Percentiles rank a stretch among this genome's conserved stretches.
Conservation (phyloP, 2,797 vertebrate species). For the Pelobates cultripes region DNA sequence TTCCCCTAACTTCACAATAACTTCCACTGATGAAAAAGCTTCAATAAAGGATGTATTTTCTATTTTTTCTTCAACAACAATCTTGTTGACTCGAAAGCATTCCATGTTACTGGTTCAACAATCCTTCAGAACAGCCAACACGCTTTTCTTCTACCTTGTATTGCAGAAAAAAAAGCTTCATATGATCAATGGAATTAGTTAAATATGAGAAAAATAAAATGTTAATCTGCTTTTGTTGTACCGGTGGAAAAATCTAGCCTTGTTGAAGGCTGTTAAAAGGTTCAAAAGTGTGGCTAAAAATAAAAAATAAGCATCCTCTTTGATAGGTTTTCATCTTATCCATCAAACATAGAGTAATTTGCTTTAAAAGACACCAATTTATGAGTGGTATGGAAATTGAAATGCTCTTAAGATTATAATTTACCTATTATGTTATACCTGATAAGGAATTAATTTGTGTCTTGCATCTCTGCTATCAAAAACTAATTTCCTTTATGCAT, state of each 20-base stretch:
- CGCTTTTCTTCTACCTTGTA: background rate
- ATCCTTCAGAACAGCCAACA: too few species aligned
- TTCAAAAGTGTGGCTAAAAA: conserved; percentile 71
- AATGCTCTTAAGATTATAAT: conserved; percentile 14
- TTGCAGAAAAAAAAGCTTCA: background rate
- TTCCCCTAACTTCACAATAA: too few species aligned
- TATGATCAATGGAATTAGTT: background rate
- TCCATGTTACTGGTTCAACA: too few species aligned
- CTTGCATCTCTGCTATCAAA: background rate
- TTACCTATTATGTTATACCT: conserved; percentile 10
- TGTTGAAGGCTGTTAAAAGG: conserved; percentile 68
- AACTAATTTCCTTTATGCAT: background rate
- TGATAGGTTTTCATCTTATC: conserved; percentile 8
- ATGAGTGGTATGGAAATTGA: conserved; percentile 10
- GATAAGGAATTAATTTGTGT: conserved; percentile 28
- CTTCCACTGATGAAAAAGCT: too few species aligned
- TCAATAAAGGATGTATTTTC: too few species aligned
- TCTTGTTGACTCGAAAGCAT: too few species aligned
- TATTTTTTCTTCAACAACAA: too few species aligned
- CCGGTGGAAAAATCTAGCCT: conserved; percentile 66
- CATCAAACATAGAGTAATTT: conserved; percentile 32
- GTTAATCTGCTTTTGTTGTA: conserved; percentile 16
- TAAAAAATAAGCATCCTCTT: background rate
- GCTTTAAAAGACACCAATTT: conserved; percentile 15
- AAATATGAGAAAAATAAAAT: conserved; percentile 57